phyloP scores from a whole-genome alignment of 2,113 vertebrate species.

The Xiphorhynchus elegans region DNA sequence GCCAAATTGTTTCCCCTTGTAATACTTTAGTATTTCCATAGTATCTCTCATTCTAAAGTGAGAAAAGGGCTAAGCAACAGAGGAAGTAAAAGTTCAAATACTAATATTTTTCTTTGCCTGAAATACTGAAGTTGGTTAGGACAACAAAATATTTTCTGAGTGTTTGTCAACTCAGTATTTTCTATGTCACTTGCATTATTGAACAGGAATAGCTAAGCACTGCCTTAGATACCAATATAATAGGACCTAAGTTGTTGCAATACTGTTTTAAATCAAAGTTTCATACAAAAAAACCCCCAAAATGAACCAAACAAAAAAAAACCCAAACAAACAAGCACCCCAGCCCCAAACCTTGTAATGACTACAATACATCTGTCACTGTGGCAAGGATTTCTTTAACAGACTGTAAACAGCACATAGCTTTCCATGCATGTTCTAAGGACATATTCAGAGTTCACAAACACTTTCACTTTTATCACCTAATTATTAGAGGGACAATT shows the following conservation, averaged over 20 bases:
- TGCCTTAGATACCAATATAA: neutral
- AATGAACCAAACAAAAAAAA: no score
- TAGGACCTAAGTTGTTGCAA: neutral
- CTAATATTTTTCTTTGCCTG: neutral
- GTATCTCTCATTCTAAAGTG: neutral
- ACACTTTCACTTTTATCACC: neutral
- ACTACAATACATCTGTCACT: neutral
- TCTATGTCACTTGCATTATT: neutral
- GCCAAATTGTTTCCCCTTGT: neutral
- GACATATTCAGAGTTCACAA: neutral
- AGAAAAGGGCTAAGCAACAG: neutral
- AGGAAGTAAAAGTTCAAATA: neutral
- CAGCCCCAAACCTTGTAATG: neutral
- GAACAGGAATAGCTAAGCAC: neutral
- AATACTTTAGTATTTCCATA: neutral
- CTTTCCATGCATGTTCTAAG: neutral
- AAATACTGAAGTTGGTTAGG: neutral
- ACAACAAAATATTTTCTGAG: neutral
- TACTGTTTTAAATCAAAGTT: neutral
- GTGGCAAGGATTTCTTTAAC: neutral
- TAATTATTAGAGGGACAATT: neutral
- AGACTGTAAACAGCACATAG: neutral
- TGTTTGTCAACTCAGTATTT: neutral
- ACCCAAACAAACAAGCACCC: neutral
- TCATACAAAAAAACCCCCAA: neutral